These are phyloP conservation scores for Verasper variegatus DNA, from an alignment of 2,113 vertebrate genomes.

Conservation along the genomic window DNA sequence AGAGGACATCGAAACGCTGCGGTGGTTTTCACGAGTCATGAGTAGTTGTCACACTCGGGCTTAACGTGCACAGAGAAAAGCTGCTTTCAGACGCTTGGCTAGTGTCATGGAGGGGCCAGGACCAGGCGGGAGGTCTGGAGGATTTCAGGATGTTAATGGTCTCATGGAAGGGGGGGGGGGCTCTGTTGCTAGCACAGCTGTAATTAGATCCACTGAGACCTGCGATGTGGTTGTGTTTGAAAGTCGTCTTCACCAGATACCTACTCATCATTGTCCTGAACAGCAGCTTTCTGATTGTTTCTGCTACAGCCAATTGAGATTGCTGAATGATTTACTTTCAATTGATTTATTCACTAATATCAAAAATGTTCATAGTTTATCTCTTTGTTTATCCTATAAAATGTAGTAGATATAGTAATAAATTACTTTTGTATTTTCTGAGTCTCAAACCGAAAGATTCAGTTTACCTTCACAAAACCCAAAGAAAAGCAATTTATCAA, in stretches of 20 bases:
- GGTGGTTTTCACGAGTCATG: slow-evolving; percentile 9
- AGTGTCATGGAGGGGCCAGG: slow-evolving; percentile 28
- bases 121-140: slow-evolving; percentile 45
- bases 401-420: too few species aligned
- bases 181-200: slow-evolving; percentile 33
- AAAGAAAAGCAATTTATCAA: too few species aligned
- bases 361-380: too few species aligned
- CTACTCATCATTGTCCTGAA: slow-evolving; percentile 18
- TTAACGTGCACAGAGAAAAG: slow-evolving; percentile 11
- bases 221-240: slow-evolving; percentile 22
- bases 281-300: not conserved
- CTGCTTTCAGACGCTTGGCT: slow-evolving; percentile 17
- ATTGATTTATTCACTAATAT: too few species aligned
- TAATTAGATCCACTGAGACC: slow-evolving; percentile 73
- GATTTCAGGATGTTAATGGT: slow-evolving; percentile 49
- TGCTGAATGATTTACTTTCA: too few species aligned
- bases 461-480: too few species aligned
- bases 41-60: slow-evolving; percentile 8
- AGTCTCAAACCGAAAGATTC: too few species aligned
- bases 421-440: too few species aligned
- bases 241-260: slow-evolving; percentile 16
- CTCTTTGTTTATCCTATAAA: too few species aligned
- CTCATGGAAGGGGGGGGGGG: slow-evolving; percentile 8
- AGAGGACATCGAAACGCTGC: slow-evolving; percentile 3
- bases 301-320: not conserved